These are phyloP conservation scores for Cephus runcator DNA, from an alignment of 2,888 invertebrate species.

Conservation along the genomic window DNA sequence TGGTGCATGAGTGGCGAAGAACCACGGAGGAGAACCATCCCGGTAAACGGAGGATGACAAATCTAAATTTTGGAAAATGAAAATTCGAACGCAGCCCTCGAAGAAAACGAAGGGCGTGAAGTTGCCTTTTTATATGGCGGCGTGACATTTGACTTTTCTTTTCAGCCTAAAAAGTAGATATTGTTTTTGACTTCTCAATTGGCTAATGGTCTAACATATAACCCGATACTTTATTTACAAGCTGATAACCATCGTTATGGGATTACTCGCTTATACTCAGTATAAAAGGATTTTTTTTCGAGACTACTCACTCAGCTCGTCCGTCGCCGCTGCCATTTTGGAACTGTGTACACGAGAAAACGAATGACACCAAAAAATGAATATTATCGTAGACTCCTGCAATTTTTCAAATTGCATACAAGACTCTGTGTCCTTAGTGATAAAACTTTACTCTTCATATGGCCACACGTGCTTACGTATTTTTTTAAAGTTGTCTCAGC, in stretches of 20 bases:
- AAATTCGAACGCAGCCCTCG: conserved; percentile 21
- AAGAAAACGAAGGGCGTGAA: conserved; percentile 30
- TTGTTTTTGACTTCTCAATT: conserved; percentile 14
- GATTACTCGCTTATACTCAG: conserved; percentile 9
- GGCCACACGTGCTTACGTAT: not conserved
- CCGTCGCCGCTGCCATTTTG: conserved; percentile 62
- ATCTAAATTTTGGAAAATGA: conserved; percentile 9
- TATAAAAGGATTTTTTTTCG: conserved; percentile 25
- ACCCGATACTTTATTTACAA: conserved; percentile 11
- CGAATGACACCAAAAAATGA: conserved; percentile 22
- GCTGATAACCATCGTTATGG: conserved; percentile 3
- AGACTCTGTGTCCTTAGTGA: not conserved
- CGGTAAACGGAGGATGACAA: not conserved
- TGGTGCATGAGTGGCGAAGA: not conserved
- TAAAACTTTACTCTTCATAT: not conserved
- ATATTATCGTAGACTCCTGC: not conserved
- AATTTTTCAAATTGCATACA: not conserved
- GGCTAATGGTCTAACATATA: conserved; percentile 4
- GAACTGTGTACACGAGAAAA: conserved; percentile 41
- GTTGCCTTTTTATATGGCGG: conserved; percentile 36
- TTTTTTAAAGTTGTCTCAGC: not conserved
- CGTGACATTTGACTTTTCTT: conserved; percentile 52
- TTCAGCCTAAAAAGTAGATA: conserved; percentile 14
- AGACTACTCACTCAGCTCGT: conserved; percentile 59
- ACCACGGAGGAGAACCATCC: not conserved